phyloP scores from a whole-genome alignment of 30 jellyfish, hydroid and myxozoan genomes.

The Cassiopea xamachana region DNA sequence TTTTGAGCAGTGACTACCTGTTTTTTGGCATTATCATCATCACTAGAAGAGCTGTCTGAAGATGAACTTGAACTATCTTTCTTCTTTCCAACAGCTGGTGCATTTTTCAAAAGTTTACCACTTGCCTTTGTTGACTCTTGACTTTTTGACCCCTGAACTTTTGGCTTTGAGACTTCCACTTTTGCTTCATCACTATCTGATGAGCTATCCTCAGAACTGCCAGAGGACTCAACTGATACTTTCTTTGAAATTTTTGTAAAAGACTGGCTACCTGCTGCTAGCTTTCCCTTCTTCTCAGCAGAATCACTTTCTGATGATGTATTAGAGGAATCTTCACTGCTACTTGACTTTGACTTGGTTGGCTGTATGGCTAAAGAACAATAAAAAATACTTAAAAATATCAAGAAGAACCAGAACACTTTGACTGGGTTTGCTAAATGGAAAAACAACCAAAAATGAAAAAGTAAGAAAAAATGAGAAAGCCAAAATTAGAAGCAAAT shows the following conservation, averaged over 20 bases:
- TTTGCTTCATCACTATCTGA: slow-evolving; percentile 47
- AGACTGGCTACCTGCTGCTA: not conserved
- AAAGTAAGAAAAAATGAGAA: too few species aligned
- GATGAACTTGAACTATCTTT: slow-evolving; percentile 18
- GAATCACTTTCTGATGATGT: slow-evolving; percentile 33
- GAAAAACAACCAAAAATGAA: too few species aligned
- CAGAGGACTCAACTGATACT: not conserved
- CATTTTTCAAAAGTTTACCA: not conserved
- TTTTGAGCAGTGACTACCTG: not conserved
- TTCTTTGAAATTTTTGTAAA: slow-evolving; percentile 42
- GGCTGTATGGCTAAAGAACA: not conserved
- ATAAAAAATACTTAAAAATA: too few species aligned
- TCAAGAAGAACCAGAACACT: not conserved
- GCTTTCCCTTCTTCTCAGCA: not conserved
- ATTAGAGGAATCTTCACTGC: not conserved
- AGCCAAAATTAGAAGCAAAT: too few species aligned
- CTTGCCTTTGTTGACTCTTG: not conserved
- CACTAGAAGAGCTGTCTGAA: slow-evolving; percentile 36
- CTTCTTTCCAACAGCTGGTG: not conserved
- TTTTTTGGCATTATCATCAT: slow-evolving; percentile 4
- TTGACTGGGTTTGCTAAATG: too few species aligned
- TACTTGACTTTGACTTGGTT: slow-evolving; percentile 5
- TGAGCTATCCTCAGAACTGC: slow-evolving; percentile 39
- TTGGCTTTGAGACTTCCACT: not conserved
- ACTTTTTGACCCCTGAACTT: not conserved